phyloP scores from a whole-genome alignment of 2,888 invertebrate genomes.

The Ectemnius continuus region DNA sequence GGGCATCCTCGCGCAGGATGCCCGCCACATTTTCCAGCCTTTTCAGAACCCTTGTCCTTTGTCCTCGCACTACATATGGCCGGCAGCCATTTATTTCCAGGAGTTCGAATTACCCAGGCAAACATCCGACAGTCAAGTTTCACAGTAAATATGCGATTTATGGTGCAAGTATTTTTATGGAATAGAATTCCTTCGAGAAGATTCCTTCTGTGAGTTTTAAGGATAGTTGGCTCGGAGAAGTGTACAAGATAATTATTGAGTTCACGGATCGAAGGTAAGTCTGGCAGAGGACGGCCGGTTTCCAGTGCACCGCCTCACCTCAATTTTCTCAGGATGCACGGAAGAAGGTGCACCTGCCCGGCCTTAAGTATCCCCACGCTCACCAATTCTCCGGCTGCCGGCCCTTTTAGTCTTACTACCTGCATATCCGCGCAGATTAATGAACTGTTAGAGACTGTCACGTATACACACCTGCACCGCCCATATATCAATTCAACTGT shows the following conservation, averaged over 20 bases:
- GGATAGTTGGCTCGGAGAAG: neutral
- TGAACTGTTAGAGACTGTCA: constrained; percentile 1
- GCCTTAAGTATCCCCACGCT: constrained; percentile 19
- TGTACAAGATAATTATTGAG: neutral
- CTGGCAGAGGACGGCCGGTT: neutral
- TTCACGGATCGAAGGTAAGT: neutral
- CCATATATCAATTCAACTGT: neutral
- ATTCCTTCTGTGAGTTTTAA: neutral
- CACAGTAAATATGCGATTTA: neutral
- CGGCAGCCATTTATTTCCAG: neutral
- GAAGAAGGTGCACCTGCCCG: constrained; percentile 23
- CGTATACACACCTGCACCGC: neutral
- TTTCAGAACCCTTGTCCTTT: constrained; percentile 12
- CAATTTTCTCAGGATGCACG: neutral
- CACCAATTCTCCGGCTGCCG: constrained; percentile 2
- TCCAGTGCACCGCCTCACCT: neutral
- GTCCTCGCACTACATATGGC: neutral
- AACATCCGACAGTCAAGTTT: neutral
- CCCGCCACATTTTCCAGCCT: constrained; percentile 18
- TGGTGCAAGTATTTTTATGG: neutral
- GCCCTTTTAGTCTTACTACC: constrained; percentile 30
- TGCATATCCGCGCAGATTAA: constrained; percentile 44
- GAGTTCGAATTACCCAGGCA: neutral
- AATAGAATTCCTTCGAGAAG: neutral
- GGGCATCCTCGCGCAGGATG: constrained; percentile 12